Conservation (phyloP, 2,113 vertebrate genomes). For the Bos javanicus region DNA sequence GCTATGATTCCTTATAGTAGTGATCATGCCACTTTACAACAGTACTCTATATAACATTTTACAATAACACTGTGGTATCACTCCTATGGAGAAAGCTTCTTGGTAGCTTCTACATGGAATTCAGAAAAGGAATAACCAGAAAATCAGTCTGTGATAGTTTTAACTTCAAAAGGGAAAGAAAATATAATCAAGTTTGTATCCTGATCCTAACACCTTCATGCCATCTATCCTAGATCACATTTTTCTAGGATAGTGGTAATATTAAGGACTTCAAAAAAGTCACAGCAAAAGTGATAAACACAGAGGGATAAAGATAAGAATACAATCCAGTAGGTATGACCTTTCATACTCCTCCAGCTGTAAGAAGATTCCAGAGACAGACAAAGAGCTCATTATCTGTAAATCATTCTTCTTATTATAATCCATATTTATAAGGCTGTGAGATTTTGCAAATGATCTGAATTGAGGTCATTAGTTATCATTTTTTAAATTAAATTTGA, state of each 20-base stretch:
- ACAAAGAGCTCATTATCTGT: neutral
- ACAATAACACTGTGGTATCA: neutral
- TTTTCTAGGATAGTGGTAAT: neutral
- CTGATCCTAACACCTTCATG: neutral
- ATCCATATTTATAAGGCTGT: conserved; percentile 11
- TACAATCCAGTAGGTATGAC: neutral
- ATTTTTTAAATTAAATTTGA: conserved; percentile 12
- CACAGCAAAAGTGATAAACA: neutral
- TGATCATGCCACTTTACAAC: neutral
- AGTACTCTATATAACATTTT: neutral
- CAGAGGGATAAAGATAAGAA: neutral
- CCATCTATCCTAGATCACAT: neutral
- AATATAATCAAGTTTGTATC: neutral
- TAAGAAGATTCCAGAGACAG: neutral
- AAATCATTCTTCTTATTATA: conserved; percentile 37
- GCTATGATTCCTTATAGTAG: neutral
- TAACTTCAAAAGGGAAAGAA: neutral
- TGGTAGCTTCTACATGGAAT: neutral
- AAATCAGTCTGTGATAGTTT: neutral
- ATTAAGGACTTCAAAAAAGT: neutral
- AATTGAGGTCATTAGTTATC: conserved; percentile 16
- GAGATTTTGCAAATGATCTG: neutral
- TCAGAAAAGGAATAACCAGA: neutral
- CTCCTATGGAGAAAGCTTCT: neutral
- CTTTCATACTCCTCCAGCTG: neutral